Evolutionary conservation across 64 coral and sea anemone species (phyloP).

Genomic region (Catalaphyllia jardinei): DNA sequence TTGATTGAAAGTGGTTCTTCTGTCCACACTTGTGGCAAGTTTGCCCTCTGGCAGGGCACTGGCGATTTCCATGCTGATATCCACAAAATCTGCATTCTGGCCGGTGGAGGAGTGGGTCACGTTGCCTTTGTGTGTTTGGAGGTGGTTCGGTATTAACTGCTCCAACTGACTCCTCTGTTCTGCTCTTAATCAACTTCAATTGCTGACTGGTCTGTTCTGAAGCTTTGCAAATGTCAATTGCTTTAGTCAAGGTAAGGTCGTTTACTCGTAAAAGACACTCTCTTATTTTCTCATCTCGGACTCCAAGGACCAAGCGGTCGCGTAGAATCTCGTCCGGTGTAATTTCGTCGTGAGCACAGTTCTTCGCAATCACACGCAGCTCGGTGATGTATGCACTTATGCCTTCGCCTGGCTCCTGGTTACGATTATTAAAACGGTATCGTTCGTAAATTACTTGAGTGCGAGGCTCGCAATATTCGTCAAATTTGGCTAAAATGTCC

Average conservation of each 20-base stretch:
- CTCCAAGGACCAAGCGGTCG: conserved; percentile 48
- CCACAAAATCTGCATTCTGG: conserved; percentile 56
- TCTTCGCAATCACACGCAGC: conserved; percentile 36
- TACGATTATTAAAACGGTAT: conserved; percentile 56
- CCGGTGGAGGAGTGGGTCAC: neutral
- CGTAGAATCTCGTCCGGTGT: conserved; percentile 53
- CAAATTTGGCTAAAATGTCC: conserved; percentile 23
- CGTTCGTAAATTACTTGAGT: conserved; percentile 71
- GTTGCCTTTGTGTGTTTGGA: conserved; percentile 8
- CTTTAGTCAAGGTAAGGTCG: conserved; percentile 54
- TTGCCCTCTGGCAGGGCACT: conserved; percentile 6
- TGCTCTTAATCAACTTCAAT: conserved; percentile 23
- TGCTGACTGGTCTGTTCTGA: conserved; percentile 66
- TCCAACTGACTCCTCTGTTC: conserved; percentile 50
- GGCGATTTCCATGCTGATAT: conserved; percentile 6
- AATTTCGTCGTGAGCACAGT: conserved; percentile 58
- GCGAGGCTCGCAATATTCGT: conserved; percentile 54
- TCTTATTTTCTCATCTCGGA: conserved; percentile 55
- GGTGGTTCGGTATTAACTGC: conserved; percentile 26
- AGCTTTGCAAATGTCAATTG: conserved; percentile 60
- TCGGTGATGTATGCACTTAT: conserved; percentile 34
- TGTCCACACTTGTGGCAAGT: conserved; percentile 1
- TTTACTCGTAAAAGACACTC: conserved; percentile 59
- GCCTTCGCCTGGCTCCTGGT: conserved; percentile 37
- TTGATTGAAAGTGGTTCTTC: no score